Conservation (phyloP, 2,888 invertebrate species). For the Digitonthophagus gazella region DNA sequence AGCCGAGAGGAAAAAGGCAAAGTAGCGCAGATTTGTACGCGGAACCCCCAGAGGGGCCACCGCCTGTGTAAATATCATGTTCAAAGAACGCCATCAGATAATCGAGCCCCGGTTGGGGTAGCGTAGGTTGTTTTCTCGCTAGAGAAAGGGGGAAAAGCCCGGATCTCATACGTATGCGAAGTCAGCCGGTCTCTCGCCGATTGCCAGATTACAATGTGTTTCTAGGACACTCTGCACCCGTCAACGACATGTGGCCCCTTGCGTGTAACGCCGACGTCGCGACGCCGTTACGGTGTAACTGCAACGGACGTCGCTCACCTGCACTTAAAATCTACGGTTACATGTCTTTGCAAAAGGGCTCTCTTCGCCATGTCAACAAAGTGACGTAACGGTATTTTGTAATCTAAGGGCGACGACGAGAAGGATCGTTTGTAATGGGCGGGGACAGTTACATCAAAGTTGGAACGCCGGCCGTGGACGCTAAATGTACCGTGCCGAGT, state of each 20-base stretch:
- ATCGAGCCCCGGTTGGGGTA: conserved; percentile 14
- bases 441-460: conserved; percentile 14
- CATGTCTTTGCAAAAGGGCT: background rate
- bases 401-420: background rate
- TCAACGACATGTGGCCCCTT: background rate
- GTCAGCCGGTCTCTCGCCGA: background rate
- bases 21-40: background rate
- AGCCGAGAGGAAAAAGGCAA: background rate
- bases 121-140: too few species aligned
- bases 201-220: background rate
- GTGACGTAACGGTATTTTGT: background rate
- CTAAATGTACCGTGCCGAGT: conserved; percentile 12
- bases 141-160: background rate
- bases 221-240: background rate
- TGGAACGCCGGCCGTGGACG: conserved; percentile 9
- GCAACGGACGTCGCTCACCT: background rate
- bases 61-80: conserved; percentile 22
- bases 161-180: background rate
- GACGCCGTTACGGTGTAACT: background rate
- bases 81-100: conserved; percentile 20
- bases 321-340: background rate
- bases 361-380: background rate
- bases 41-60: conserved; percentile 13
- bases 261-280: background rate
- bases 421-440: background rate